These are phyloP conservation scores for Pycnomerus fuliginosus DNA, from an alignment of 2,888 invertebrate genomes.

Conservation along the genomic window DNA sequence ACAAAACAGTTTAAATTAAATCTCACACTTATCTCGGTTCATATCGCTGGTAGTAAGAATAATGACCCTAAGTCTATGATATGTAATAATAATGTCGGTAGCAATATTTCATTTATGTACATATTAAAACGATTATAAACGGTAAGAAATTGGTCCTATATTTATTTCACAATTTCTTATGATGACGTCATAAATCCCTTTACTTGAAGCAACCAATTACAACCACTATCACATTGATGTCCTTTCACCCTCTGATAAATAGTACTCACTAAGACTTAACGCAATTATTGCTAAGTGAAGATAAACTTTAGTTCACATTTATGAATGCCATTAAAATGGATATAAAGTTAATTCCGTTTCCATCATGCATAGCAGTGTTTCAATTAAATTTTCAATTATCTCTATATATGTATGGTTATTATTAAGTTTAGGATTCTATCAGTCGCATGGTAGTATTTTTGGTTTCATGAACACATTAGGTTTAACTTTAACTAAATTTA, in stretches of 20 bases:
- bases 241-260: slow-evolving; percentile 6
- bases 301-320: slow-evolving; percentile 11
- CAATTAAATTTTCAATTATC: slow-evolving; percentile 22
- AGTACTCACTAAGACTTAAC: slow-evolving; percentile 9
- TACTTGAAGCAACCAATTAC: too few species aligned
- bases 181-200: slow-evolving; percentile 12
- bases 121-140: slow-evolving; percentile 39
- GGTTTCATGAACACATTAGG: slow-evolving; percentile 30
- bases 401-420: slow-evolving; percentile 17
- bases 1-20: slow-evolving; percentile 20
- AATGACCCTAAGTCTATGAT: slow-evolving; percentile 35
- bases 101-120: slow-evolving; percentile 31
- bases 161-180: slow-evolving; percentile 44
- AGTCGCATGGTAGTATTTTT: slow-evolving; percentile 21
- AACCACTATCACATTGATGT: too few species aligned
- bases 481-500: slow-evolving; percentile 4
- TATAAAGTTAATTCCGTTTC: slow-evolving; percentile 38
- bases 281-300: slow-evolving; percentile 20
- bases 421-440: slow-evolving; percentile 13
- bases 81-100: slow-evolving; percentile 30
- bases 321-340: slow-evolving; percentile 10
- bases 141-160: slow-evolving; percentile 53
- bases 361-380: slow-evolving; percentile 43
- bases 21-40: slow-evolving; percentile 9
- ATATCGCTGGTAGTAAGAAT: slow-evolving; percentile 25